Evolutionary conservation across 2,797 vertebrate species (phyloP).

Genomic region (Fistularia commersonii): DNA sequence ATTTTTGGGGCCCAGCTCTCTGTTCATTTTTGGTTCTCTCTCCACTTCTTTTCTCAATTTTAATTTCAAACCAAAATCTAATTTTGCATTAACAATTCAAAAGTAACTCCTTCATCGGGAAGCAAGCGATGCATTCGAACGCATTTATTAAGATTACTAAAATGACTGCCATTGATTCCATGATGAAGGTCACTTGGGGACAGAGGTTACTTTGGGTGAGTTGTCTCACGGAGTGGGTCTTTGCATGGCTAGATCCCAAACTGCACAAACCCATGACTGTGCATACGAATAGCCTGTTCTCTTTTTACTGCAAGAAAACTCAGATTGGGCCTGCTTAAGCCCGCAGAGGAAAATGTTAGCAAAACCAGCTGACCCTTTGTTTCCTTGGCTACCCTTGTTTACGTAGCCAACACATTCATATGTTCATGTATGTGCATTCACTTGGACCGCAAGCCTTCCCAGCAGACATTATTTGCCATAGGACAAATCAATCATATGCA

Average conservation of each 20-base stretch:
- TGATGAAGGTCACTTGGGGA: constrained; percentile 29
- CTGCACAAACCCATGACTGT: constrained; percentile 32
- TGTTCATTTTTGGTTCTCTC: too few species aligned
- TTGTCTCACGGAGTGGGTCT: constrained; percentile 15
- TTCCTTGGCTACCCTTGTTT: constrained; percentile 52
- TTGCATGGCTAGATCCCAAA: too few species aligned
- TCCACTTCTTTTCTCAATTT: too few species aligned
- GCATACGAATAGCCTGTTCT: constrained; percentile 45
- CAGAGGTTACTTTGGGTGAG: constrained; percentile 34
- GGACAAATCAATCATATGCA: constrained; percentile 33
- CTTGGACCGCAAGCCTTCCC: constrained; percentile 15
- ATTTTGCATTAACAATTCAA: too few species aligned
- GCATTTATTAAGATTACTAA: too few species aligned
- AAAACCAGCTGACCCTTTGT: constrained; percentile 45
- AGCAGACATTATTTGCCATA: constrained; percentile 26
- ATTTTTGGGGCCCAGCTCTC: too few species aligned
- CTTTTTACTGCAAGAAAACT: constrained; percentile 21
- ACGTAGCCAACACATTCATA: constrained; percentile 36
- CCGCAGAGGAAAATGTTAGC: constrained; percentile 42
- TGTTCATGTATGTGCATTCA: constrained; percentile 48
- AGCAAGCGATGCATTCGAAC: too few species aligned
- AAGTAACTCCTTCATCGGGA: too few species aligned
- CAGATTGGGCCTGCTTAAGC: constrained; percentile 16
- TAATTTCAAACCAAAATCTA: too few species aligned
- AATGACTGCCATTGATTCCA: too few species aligned